phyloP scores from a whole-genome alignment of 2,888 invertebrate species.

The Argynnis bischoffii region DNA sequence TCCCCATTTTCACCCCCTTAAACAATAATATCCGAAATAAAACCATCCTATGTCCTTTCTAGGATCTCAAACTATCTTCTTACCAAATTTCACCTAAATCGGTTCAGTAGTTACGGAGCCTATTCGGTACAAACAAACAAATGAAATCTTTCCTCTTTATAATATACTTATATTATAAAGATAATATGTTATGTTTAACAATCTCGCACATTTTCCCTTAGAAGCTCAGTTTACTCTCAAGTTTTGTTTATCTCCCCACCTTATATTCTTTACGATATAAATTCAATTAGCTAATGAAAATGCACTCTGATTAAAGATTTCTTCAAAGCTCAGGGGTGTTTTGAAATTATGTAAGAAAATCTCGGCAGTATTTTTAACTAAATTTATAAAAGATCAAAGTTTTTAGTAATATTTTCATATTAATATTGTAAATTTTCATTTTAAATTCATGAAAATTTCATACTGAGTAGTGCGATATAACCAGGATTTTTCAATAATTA shows the following conservation, averaged over 20 bases:
- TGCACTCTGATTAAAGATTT: constrained; percentile 55
- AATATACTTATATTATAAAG: too few species aligned
- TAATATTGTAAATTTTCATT: constrained; percentile 1
- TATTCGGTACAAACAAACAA: too few species aligned
- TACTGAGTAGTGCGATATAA: not conserved
- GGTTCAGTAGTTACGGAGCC: too few species aligned
- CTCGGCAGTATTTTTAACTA: constrained; percentile 21
- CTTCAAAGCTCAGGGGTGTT: constrained; percentile 38
- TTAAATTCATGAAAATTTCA: not conserved
- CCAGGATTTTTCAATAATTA: too few species aligned
- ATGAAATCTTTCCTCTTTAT: too few species aligned
- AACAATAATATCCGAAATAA: too few species aligned
- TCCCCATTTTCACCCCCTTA: too few species aligned
- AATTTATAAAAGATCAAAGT: constrained; percentile 13
- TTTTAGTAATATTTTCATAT: not conserved
- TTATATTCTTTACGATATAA: constrained; percentile 59
- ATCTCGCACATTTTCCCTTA: not conserved
- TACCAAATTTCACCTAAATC: too few species aligned
- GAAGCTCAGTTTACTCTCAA: not conserved
- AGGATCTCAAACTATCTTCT: too few species aligned
- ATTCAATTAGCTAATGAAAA: constrained; percentile 80
- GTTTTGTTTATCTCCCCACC: constrained; percentile 38
- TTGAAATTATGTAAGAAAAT: constrained; percentile 30
- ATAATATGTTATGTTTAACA: not conserved
- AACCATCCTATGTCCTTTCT: too few species aligned